These are phyloP conservation scores for Habropoda laboriosa DNA, from an alignment of 1,140 invertebrate genomes.

Conservation along the genomic window DNA sequence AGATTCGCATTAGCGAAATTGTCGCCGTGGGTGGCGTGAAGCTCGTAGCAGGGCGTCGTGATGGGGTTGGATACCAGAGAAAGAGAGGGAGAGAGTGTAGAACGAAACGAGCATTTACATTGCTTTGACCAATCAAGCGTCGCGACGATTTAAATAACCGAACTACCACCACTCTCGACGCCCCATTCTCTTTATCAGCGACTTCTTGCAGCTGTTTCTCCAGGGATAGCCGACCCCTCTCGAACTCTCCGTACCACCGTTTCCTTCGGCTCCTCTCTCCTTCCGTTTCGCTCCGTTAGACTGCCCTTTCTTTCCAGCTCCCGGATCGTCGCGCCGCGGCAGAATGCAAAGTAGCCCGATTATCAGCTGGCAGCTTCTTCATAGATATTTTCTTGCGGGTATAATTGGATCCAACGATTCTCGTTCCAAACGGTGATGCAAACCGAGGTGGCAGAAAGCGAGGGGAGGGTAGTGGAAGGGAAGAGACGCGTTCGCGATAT, in stretches of 20 bases:
- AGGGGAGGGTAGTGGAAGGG: too few relatives aligned
- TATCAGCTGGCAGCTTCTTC: slow-evolving; percentile 53
- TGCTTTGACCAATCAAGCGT: slow-evolving; percentile 68
- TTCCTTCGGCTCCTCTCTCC: background rate
- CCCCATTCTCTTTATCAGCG: slow-evolving; percentile 47
- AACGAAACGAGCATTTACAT: slow-evolving; percentile 63
- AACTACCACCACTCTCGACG: slow-evolving; percentile 44
- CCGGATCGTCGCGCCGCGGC: background rate
- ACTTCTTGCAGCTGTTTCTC: slow-evolving; percentile 54
- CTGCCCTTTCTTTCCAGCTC: background rate
- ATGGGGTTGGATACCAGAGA: background rate
- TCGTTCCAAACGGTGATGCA: slow-evolving; percentile 47
- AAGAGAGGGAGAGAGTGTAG: background rate
- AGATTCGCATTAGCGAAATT: slow-evolving; percentile 69
- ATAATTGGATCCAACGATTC: slow-evolving; percentile 64
- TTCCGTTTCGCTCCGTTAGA: background rate
- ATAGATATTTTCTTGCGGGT: slow-evolving; percentile 55
- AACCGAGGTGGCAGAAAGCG: background rate
- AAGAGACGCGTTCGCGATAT: slow-evolving; percentile 11
- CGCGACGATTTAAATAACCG: slow-evolving; percentile 67
- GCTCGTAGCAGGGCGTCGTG: background rate
- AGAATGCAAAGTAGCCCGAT: slow-evolving; percentile 62
- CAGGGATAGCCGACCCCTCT: background rate
- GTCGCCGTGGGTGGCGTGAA: slow-evolving; percentile 52
- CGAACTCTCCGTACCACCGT: background rate